Evolutionary conservation across 2,797 vertebrate species (phyloP).

Genomic region (Poecilia picta): DNA sequence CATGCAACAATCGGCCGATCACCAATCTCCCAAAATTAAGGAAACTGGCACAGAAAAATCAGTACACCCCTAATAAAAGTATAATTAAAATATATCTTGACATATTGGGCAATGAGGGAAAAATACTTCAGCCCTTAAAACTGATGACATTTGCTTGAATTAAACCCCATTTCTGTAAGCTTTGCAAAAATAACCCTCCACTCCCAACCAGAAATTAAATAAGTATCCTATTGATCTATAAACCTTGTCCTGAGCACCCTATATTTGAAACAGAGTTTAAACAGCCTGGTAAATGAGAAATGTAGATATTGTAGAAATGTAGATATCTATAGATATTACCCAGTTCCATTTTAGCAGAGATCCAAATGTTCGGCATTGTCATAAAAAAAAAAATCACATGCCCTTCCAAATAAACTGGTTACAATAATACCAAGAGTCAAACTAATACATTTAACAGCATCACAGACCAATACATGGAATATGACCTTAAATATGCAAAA

Average conservation of each 20-base stretch:
- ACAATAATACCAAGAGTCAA: neutral
- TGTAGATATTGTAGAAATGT: neutral
- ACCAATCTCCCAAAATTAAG: too few species aligned
- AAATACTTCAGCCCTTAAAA: too few species aligned
- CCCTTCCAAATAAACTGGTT: neutral
- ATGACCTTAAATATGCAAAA: neutral
- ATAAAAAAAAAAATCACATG: neutral
- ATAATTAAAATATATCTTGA: neutral
- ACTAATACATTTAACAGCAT: neutral
- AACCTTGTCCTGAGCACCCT: neutral
- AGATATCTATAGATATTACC: too few species aligned
- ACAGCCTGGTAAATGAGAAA: neutral
- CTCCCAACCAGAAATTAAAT: neutral
- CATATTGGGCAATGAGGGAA: neutral
- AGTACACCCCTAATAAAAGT: neutral
- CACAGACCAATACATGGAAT: neutral
- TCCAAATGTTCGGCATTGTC: neutral
- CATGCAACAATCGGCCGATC: too few species aligned
- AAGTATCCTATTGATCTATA: neutral
- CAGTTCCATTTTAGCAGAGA: neutral
- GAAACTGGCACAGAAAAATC: too few species aligned
- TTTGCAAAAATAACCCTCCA: neutral
- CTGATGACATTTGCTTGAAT: neutral
- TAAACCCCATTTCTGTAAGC: neutral
- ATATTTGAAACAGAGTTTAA: neutral